Evolutionary conservation across 2,113 vertebrate genomes (phyloP).

Genomic region (Hystrix brachyura): DNA sequence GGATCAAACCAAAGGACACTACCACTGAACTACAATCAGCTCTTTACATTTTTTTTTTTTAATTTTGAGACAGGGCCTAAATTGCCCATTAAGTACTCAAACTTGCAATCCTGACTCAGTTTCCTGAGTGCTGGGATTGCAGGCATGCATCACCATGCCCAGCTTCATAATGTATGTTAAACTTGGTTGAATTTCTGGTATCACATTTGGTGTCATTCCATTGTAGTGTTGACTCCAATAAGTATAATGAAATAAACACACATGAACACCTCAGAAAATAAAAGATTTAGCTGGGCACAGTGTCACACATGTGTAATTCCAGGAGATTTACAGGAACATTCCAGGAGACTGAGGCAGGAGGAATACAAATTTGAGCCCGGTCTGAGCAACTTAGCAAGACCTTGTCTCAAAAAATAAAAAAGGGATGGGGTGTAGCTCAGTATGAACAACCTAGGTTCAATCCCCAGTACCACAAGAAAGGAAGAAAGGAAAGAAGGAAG

Average conservation of each 20-base stretch:
- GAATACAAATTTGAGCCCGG: not conserved
- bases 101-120: not conserved
- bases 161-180: not conserved
- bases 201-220: slow-evolving; percentile 26
- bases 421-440: not conserved
- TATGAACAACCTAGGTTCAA: not conserved
- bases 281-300: not conserved
- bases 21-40: not conserved
- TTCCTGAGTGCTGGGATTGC: not conserved
- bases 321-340: not conserved
- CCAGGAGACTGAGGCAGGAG: not conserved
- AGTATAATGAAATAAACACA: slow-evolving; percentile 57
- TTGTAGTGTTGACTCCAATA: slow-evolving; percentile 16
- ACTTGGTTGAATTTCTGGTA: slow-evolving; percentile 56
- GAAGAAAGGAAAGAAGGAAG: not conserved
- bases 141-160: not conserved
- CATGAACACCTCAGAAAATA: slow-evolving; percentile 44
- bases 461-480: not conserved
- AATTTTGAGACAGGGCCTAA: not conserved
- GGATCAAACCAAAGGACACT: not conserved
- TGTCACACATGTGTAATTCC: not conserved
- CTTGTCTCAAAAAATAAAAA: not conserved
- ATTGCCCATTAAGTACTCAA: not conserved
- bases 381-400: not conserved
- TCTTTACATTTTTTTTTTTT: not conserved